A percentile compares a stretch with the other conserved stretches of the same genome.
These are phyloP conservation scores for Coendou prehensilis DNA, from an alignment of 2,797 vertebrate species.

Conservation along the genomic window DNA sequence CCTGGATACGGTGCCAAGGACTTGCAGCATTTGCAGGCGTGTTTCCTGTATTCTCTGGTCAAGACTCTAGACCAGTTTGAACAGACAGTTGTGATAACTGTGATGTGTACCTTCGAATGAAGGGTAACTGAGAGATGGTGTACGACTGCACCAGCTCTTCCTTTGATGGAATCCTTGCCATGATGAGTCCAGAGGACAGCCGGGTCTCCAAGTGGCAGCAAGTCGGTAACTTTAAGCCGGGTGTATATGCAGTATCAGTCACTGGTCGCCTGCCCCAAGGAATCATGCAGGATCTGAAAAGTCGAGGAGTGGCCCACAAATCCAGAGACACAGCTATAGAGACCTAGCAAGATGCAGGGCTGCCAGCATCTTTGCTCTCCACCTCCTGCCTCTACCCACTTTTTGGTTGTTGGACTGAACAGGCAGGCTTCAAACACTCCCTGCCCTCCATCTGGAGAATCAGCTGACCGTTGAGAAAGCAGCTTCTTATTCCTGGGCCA, in stretches of 20 bases:
- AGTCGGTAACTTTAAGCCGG: slow-evolving; percentile 98
- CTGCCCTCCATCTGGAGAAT: not conserved
- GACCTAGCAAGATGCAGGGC: slow-evolving; percentile 86
- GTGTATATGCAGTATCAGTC: slow-evolving; percentile 97
- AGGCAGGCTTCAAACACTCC: not conserved
- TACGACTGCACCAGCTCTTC: slow-evolving; percentile 99
- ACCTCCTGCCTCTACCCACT: not conserved
- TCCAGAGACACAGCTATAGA: slow-evolving; percentile 98
- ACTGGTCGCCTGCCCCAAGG: slow-evolving; percentile 97
- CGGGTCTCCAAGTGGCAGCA: slow-evolving; percentile 99
- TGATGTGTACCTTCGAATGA: slow-evolving; percentile 97
- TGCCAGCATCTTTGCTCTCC: not conserved
- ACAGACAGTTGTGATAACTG: slow-evolving; percentile 99
- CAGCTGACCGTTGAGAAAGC: not conserved
- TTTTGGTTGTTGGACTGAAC: slow-evolving; percentile 43
- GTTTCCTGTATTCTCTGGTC: slow-evolving; percentile 95
- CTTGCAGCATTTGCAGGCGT: slow-evolving; percentile 94
- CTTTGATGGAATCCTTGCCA: slow-evolving; percentile 96
- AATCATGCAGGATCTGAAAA: slow-evolving; percentile 97
- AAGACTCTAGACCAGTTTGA: slow-evolving; percentile 99
- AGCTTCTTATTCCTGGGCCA: not conserved
- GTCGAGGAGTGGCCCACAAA: slow-evolving; percentile 98
- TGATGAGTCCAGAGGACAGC: slow-evolving; percentile 99
- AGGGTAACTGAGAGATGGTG: slow-evolving; percentile 98
- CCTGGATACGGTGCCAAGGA: slow-evolving; percentile 96